phyloP scores from a whole-genome alignment of 2,888 invertebrate genomes.

The Empis livida region DNA sequence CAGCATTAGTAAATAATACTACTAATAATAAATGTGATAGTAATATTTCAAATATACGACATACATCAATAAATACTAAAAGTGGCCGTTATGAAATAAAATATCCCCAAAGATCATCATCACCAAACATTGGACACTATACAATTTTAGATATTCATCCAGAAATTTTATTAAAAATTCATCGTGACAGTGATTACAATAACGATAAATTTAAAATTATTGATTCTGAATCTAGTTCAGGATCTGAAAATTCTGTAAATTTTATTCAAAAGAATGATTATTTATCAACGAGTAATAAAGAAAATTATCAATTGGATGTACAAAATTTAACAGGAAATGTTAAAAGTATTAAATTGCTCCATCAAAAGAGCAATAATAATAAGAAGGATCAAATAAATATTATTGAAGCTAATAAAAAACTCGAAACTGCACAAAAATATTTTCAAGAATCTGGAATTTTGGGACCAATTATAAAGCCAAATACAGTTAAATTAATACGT shows the following conservation, averaged over 20 bases:
- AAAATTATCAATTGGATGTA: not conserved
- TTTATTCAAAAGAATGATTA: not conserved
- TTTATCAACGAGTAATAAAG: constrained; percentile 1
- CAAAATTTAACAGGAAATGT: not conserved
- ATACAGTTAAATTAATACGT: constrained; percentile 16
- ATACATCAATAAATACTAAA: constrained; percentile 17
- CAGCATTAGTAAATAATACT: too few relatives aligned
- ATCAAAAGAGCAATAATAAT: not conserved
- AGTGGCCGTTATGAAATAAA: constrained; percentile 21
- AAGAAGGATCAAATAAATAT: not conserved
- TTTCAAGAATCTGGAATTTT: constrained; percentile 25
- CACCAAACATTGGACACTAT: constrained; percentile 24
- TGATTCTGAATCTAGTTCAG: not conserved
- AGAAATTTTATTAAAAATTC: constrained; percentile 23
- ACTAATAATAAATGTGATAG: not conserved
- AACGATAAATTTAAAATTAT: not conserved
- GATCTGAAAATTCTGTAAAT: not conserved
- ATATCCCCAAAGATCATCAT: constrained; percentile 23
- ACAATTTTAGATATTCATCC: constrained; percentile 25
- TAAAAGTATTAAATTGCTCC: not conserved
- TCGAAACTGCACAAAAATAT: constrained; percentile 23
- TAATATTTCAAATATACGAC: constrained; percentile 7
- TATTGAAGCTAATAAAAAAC: constrained; percentile 4
- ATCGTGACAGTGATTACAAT: not conserved
- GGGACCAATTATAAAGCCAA: constrained; percentile 17